A percentile compares a stretch with the other conserved stretches of the same genome.
phyloP scores from a whole-genome alignment of 23 tunicate species.

The Clavelina lepadiformis region DNA sequence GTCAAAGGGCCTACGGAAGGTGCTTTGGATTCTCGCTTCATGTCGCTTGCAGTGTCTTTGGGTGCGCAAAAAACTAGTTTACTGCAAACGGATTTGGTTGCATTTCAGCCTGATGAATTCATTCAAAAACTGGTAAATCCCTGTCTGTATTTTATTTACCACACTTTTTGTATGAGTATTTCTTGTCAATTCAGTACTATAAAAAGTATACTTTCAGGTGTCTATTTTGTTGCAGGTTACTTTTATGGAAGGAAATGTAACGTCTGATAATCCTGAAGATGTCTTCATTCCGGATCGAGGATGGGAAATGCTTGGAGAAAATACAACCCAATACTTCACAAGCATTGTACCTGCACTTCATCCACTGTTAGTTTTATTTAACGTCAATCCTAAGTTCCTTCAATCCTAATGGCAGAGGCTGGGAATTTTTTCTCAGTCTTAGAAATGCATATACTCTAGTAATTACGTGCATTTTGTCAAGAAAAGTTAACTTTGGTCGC shows the following conservation, averaged over 20 bases:
- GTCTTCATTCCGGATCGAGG: slow-evolving; percentile 39
- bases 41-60: slow-evolving; percentile 68
- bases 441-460: background rate
- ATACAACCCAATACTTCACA: slow-evolving; percentile 34
- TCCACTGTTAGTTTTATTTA: slow-evolving; percentile 41
- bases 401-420: no score
- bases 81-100: slow-evolving; percentile 71
- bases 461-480: background rate
- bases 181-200: no score
- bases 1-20: slow-evolving; percentile 69
- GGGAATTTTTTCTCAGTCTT: no score
- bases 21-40: slow-evolving; percentile 74
- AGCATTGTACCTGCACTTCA: slow-evolving; percentile 66
- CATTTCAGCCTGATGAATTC: slow-evolving; percentile 89
- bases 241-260: slow-evolving; percentile 37
- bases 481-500: background rate
- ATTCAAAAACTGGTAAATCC: slow-evolving; percentile 73
- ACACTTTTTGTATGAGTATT: no score
- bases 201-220: background rate
- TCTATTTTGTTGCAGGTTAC: slow-evolving; percentile 11
- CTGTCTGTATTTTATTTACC: no score
- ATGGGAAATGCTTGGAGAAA: slow-evolving; percentile 47
- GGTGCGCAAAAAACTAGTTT: slow-evolving; percentile 66
- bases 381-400: background rate
- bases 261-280: slow-evolving; percentile 38